A percentile compares a stretch with the other conserved stretches of the same genome.
Evolutionary conservation across 2,113 vertebrate genomes (phyloP).

Genomic region (Cyprinodon variegatus): DNA sequence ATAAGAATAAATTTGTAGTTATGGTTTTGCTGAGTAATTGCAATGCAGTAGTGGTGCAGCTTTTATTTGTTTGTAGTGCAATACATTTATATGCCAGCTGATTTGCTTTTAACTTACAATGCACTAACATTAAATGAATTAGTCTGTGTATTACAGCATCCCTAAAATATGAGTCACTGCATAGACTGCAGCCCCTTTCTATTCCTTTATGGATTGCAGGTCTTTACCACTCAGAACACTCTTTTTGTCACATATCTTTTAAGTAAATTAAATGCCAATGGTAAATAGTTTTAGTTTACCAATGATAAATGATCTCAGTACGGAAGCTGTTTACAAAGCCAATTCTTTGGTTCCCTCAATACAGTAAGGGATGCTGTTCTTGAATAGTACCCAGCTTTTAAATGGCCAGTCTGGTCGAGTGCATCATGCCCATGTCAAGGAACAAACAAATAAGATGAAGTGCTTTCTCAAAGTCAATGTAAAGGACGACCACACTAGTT

Average conservation of each 20-base stretch:
- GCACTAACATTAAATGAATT: constrained; percentile 20
- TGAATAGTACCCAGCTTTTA: constrained; percentile 69
- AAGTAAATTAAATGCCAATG: constrained; percentile 69
- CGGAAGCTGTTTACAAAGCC: constrained; percentile 43
- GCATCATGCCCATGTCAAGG: constrained; percentile 75
- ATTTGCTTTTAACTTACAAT: constrained; percentile 2
- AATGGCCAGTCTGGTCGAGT: constrained; percentile 71
- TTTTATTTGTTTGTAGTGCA: too few relatives aligned
- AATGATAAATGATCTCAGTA: constrained; percentile 60
- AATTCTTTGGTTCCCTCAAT: constrained; percentile 30
- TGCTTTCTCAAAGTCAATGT: constrained; percentile 80
- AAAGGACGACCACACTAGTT: constrained; percentile 70
- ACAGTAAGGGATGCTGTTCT: constrained; percentile 66
- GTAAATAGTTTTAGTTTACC: constrained; percentile 66
- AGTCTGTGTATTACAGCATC: constrained; percentile 5
- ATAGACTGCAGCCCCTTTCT: constrained; percentile 25
- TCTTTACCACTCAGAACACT: constrained; percentile 24
- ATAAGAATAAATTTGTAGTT: too few relatives aligned
- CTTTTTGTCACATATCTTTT: constrained; percentile 59
- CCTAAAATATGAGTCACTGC: constrained; percentile 12
- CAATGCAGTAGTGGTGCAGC: too few relatives aligned
- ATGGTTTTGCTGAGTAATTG: too few relatives aligned
- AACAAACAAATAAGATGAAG: constrained; percentile 82
- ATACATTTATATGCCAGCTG: background rate
- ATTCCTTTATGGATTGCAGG: constrained; percentile 18